Percentiles rank a stretch among this genome's conserved stretches.
These are phyloP conservation scores for Microcebus griseorufus DNA, from an alignment of 2,113 vertebrate species.

Conservation along the genomic window DNA sequence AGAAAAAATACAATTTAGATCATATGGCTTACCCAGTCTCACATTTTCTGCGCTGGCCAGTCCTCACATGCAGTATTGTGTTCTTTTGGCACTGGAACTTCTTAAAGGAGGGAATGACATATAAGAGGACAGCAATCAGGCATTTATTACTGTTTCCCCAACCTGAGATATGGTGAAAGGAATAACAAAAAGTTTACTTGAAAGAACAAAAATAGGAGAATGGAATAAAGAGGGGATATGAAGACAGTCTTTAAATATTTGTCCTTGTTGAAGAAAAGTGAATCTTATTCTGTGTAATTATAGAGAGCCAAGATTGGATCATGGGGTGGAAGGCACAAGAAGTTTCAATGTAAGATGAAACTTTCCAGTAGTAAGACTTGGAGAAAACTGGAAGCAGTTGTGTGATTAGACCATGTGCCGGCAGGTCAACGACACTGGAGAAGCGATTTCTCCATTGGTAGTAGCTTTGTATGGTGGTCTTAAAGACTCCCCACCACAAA, in stretches of 20 bases:
- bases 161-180: not conserved
- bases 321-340: not conserved
- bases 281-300: not conserved
- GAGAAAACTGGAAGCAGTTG: not conserved
- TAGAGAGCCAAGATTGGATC: not conserved
- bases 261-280: not conserved
- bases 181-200: not conserved
- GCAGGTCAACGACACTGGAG: not conserved
- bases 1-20: not conserved
- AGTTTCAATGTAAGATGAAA: not conserved
- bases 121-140: not conserved
- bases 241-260: not conserved
- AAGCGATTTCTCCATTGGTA: not conserved
- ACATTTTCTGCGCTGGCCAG: not conserved
- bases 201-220: not conserved
- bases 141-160: not conserved
- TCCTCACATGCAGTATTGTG: not conserved
- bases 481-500: not conserved
- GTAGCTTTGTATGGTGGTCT: not conserved
- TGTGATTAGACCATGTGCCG: not conserved
- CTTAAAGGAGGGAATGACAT: not conserved
- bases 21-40: not conserved
- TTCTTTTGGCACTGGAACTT: not conserved
- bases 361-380: not conserved
- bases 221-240: not conserved